These are phyloP conservation scores for Dicerorhinus sumatrensis DNA, from an alignment of 2,113 vertebrate species.

Conservation along the genomic window DNA sequence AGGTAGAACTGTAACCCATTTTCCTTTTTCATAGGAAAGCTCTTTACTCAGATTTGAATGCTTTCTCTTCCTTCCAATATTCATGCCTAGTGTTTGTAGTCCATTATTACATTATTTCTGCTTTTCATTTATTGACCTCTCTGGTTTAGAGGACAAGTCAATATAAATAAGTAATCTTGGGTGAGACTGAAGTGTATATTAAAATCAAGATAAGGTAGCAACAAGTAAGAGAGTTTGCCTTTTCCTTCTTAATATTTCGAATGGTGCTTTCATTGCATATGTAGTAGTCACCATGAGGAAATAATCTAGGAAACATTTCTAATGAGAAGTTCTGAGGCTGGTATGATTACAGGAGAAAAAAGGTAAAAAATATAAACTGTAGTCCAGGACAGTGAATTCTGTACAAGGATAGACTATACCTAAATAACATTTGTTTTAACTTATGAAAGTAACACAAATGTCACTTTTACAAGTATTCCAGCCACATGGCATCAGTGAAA, in stretches of 20 bases:
- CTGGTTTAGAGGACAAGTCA: neutral
- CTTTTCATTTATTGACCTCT: neutral
- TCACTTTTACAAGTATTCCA: neutral
- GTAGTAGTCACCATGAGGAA: neutral
- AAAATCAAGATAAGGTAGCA: neutral
- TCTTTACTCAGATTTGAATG: neutral
- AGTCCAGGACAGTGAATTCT: neutral
- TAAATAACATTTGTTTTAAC: conserved; percentile 8
- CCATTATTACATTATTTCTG: neutral
- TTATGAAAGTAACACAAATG: neutral
- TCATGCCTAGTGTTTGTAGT: neutral
- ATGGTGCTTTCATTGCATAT: neutral
- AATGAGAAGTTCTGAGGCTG: neutral
- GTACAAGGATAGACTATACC: neutral
- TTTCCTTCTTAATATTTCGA: neutral
- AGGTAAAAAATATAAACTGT: neutral
- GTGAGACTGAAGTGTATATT: neutral
- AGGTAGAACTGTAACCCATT: neutral
- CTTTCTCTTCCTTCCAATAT: neutral
- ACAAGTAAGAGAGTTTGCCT: neutral
- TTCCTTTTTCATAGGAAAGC: conserved; percentile 21
- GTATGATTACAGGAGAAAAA: neutral
- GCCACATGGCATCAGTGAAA: neutral
- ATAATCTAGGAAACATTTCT: neutral
- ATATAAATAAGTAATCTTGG: neutral